Percentiles rank a stretch among this genome's conserved stretches.
Conservation (phyloP, 2,113 vertebrate genomes). For the Microcebus griseorufus region DNA sequence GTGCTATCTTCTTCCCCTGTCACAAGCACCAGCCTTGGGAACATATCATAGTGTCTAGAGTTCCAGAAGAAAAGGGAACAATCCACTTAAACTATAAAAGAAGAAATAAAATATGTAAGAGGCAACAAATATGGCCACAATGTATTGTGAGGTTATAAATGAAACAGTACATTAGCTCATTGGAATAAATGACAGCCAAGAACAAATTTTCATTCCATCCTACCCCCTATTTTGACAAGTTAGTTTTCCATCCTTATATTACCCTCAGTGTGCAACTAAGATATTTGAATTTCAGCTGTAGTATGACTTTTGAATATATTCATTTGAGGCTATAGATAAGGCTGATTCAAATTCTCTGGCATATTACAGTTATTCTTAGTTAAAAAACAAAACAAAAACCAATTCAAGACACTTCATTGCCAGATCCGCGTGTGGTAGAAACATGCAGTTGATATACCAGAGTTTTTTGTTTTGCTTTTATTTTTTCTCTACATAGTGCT, state of each 20-base stretch:
- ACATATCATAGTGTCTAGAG: neutral
- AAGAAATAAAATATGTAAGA: neutral
- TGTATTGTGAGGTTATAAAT: neutral
- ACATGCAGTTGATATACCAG: neutral
- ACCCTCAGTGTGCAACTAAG: neutral
- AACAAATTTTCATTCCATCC: neutral
- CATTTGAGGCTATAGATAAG: slow-evolving; percentile 14
- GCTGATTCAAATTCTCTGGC: slow-evolving; percentile 33
- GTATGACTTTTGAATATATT: slow-evolving; percentile 14
- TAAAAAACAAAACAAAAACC: neutral
- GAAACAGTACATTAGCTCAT: neutral
- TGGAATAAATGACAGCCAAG: neutral
- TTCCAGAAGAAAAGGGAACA: neutral
- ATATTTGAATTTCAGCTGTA: slow-evolving; percentile 11
- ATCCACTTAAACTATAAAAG: neutral
- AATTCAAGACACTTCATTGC: neutral
- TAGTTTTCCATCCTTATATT: neutral
- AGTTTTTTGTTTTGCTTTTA: neutral
- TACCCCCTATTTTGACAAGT: slow-evolving; percentile 30
- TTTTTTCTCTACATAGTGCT: neutral
- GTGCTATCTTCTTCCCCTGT: neutral
- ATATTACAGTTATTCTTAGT: slow-evolving; percentile 43
- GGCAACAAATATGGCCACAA: neutral
- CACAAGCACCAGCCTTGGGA: neutral
- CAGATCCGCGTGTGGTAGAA: neutral